Conservation (phyloP, 1,140 invertebrate genomes). For the Wiebesia pumilae region DNA sequence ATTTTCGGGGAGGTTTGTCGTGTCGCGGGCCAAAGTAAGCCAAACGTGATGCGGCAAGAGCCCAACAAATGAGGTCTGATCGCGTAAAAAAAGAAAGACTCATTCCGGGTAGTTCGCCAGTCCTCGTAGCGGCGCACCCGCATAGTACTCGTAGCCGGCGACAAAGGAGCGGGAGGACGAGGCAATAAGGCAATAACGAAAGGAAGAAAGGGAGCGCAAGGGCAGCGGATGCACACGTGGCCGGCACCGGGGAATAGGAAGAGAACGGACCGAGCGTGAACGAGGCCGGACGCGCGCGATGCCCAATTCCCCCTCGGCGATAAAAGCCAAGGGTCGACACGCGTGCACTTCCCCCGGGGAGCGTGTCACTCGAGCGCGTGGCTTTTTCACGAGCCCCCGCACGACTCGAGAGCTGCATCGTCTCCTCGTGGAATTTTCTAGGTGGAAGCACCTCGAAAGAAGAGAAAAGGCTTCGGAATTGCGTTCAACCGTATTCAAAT, state of each 20-base stretch:
- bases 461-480: neutral
- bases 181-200: neutral
- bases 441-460: neutral
- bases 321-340: neutral
- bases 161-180: neutral
- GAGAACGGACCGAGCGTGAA: neutral
- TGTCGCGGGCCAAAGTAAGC: neutral
- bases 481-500: neutral
- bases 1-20: neutral
- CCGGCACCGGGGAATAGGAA: neutral
- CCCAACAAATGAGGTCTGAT: neutral
- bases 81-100: neutral
- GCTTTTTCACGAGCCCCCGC: neutral
- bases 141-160: neutral
- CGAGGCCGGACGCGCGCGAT: constrained; percentile 27
- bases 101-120: neutral
- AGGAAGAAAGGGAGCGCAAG: neutral
- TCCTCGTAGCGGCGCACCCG: neutral
- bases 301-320: neutral
- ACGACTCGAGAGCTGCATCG: neutral
- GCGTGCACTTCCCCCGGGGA: neutral
- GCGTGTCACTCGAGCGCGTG: neutral
- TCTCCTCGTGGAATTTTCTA: neutral
- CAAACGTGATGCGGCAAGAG: neutral
- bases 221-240: neutral